These are phyloP conservation scores for Diprion similis DNA, from an alignment of 1,140 invertebrate genomes.

Conservation along the genomic window DNA sequence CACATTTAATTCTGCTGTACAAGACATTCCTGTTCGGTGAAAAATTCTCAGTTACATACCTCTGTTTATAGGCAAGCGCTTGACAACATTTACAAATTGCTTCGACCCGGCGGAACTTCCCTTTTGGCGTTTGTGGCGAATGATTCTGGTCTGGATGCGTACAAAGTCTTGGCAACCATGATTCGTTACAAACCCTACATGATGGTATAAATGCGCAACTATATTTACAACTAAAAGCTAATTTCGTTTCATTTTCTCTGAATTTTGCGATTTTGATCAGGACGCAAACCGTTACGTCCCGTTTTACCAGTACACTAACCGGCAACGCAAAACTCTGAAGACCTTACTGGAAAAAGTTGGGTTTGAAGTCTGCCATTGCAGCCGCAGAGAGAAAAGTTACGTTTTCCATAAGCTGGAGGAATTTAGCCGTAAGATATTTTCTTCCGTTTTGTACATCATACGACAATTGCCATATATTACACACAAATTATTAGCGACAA, in stretches of 20 bases:
- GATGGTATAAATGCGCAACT: constrained; percentile 27
- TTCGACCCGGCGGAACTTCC: constrained; percentile 67
- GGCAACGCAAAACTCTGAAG: constrained; percentile 66
- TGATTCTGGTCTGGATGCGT: constrained; percentile 71
- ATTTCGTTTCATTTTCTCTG: not conserved
- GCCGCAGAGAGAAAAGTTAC: constrained; percentile 63
- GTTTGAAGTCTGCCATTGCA: constrained; percentile 67
- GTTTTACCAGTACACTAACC: constrained; percentile 67
- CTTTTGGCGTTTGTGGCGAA: constrained; percentile 69
- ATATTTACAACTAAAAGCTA: not conserved
- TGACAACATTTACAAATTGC: constrained; percentile 65
- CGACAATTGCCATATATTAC: not conserved
- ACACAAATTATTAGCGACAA: not conserved
- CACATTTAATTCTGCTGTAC: not conserved
- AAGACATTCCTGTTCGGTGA: not conserved
- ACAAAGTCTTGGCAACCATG: constrained; percentile 63
- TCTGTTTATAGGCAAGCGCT: constrained; percentile 62
- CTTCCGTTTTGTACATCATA: constrained; percentile 11
- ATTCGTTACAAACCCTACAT: constrained; percentile 68
- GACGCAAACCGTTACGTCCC: constrained; percentile 71
- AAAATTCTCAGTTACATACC: constrained; percentile 14
- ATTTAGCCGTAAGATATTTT: constrained; percentile 59
- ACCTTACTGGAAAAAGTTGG: constrained; percentile 65
- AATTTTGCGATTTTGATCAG: constrained; percentile 23
- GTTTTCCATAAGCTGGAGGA: constrained; percentile 64